A percentile compares a stretch with the other conserved stretches of the same genome.
phyloP scores from a whole-genome alignment of 2,113 vertebrate genomes.

The Salminus brasiliensis region DNA sequence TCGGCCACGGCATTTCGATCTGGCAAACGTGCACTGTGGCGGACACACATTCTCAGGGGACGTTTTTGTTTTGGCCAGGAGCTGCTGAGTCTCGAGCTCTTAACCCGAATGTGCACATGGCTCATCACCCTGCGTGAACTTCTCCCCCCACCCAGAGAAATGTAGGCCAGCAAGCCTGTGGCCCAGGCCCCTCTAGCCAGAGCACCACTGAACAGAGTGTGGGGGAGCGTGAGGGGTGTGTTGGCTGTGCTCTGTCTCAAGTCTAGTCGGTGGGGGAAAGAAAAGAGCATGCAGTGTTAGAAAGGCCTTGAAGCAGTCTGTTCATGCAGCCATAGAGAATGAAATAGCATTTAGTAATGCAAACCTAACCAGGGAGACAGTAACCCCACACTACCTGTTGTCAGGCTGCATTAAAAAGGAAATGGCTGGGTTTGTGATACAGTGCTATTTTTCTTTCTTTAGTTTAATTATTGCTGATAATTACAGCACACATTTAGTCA shows the following conservation, averaged over 20 bases:
- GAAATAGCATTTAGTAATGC: conserved; percentile 24
- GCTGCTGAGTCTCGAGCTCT: conserved; percentile 43
- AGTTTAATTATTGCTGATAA: not conserved
- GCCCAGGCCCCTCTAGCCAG: conserved; percentile 51
- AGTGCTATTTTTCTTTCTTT: not conserved
- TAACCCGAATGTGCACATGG: conserved; percentile 57
- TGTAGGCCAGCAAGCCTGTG: conserved; percentile 48
- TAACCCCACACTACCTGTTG: not conserved
- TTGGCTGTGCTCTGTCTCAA: conserved; percentile 36
- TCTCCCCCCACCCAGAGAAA: conserved; percentile 41
- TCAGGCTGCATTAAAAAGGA: not conserved
- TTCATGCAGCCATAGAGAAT: conserved; percentile 27
- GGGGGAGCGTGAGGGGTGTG: conserved; percentile 9
- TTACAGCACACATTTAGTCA: too few relatives aligned
- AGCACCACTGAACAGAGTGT: conserved; percentile 2
- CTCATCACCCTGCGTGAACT: conserved; percentile 56
- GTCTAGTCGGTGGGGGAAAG: conserved; percentile 14
- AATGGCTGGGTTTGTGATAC: not conserved
- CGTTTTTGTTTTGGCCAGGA: conserved; percentile 51
- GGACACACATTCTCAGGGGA: conserved; percentile 41
- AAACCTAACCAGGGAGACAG: conserved; percentile 24
- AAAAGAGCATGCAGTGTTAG: conserved; percentile 32
- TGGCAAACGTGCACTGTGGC: conserved; percentile 9
- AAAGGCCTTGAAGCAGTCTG: conserved; percentile 17
- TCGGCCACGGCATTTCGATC: conserved; percentile 42